Percentiles rank a stretch among this genome's conserved stretches.
phyloP scores from a whole-genome alignment of 2,888 invertebrate genomes.

The Dione juno region DNA sequence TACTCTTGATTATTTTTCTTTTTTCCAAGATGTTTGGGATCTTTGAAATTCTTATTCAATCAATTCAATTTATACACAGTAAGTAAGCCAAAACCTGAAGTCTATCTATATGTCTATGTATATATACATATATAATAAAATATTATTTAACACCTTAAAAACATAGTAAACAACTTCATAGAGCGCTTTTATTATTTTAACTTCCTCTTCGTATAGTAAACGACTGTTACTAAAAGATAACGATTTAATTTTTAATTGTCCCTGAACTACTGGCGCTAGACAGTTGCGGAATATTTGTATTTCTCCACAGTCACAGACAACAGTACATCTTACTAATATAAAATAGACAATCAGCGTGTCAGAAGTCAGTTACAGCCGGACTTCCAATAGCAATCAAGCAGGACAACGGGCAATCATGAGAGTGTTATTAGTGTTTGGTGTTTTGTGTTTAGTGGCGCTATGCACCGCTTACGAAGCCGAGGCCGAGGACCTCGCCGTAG shows the following conservation, averaged over 20 bases:
- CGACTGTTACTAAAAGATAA: constrained; percentile 27
- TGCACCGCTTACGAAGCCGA: constrained; percentile 62
- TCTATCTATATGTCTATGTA: too few species aligned
- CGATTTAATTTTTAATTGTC: constrained; percentile 54
- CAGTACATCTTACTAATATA: constrained; percentile 65
- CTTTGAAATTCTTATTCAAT: too few species aligned
- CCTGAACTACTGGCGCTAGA: constrained; percentile 70
- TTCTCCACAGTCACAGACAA: constrained; percentile 66
- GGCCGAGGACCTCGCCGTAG: constrained; percentile 73
- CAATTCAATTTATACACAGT: too few species aligned
- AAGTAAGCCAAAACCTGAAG: too few species aligned
- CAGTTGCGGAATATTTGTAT: constrained; percentile 73
- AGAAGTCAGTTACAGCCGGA: constrained; percentile 74
- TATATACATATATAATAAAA: too few species aligned
- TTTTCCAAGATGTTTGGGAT: too few species aligned
- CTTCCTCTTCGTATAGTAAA: background rate
- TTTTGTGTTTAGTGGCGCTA: constrained; percentile 67
- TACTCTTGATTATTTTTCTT: too few species aligned
- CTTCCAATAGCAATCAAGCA: constrained; percentile 63
- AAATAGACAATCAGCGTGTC: constrained; percentile 69
- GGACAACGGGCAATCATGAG: constrained; percentile 59
- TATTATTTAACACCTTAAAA: too few species aligned
- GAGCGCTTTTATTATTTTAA: background rate
- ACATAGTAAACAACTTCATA: background rate
- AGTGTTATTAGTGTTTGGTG: constrained; percentile 65